phyloP scores from a whole-genome alignment of 2,888 invertebrate genomes.

The Leptinotarsa rubiginosa region DNA sequence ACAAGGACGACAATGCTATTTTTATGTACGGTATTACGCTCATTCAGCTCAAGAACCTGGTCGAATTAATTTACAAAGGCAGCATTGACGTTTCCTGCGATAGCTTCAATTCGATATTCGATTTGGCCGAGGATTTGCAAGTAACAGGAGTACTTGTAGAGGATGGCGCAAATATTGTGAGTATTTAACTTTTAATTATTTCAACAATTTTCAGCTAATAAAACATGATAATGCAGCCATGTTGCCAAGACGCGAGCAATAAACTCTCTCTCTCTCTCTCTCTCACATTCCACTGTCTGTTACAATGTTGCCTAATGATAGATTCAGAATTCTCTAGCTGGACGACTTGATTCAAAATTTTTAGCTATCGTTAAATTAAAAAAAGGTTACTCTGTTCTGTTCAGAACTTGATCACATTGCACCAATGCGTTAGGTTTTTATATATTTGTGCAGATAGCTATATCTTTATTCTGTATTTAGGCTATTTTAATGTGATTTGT shows the following conservation, averaged over 20 bases:
- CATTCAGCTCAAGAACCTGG: slow-evolving; percentile 74
- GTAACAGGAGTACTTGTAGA: slow-evolving; percentile 68
- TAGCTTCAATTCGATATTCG: slow-evolving; percentile 74
- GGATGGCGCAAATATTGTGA: slow-evolving; percentile 37
- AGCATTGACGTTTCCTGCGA: slow-evolving; percentile 76
- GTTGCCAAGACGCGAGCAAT: background rate
- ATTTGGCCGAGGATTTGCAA: slow-evolving; percentile 77
- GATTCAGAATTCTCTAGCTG: no score
- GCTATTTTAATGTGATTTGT: no score
- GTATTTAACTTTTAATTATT: slow-evolving; percentile 14
- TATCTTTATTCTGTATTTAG: no score
- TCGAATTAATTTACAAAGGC: slow-evolving; percentile 80
- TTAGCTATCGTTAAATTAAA: no score
- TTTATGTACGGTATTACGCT: slow-evolving; percentile 76
- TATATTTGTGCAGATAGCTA: no score
- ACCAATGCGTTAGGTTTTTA: no score
- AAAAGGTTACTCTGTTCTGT: no score
- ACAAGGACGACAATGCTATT: slow-evolving; percentile 77
- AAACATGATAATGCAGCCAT: background rate
- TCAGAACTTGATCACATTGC: no score
- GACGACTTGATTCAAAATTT: no score
- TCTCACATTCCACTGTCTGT: background rate
- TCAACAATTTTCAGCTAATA: no score
- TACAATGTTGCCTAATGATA: background rate
- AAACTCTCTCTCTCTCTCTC: background rate